These are phyloP conservation scores for Drosophila helvetica DNA, from an alignment of 2,888 invertebrate species.

Conservation along the genomic window DNA sequence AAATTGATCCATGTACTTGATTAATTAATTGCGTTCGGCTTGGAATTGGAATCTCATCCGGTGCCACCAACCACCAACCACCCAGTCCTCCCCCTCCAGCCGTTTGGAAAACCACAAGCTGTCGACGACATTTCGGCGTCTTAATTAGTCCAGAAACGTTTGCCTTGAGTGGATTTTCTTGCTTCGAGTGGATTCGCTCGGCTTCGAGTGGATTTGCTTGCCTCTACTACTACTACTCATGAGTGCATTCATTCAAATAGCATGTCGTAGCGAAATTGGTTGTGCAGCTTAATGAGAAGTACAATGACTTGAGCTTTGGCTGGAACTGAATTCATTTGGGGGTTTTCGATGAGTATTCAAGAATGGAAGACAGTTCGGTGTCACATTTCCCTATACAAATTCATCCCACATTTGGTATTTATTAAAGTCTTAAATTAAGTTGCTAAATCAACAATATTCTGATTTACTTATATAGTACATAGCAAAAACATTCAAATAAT, in stretches of 20 bases:
- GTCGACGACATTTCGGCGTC: conserved; percentile 34
- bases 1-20: conserved; percentile 75
- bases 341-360: not conserved
- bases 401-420: not conserved
- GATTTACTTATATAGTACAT: not conserved
- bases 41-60: conserved; percentile 3
- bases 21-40: conserved; percentile 74
- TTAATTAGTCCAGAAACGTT: conserved; percentile 38
- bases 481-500: too few species aligned
- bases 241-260: not conserved
- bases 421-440: not conserved
- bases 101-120: conserved; percentile 28
- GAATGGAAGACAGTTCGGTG: not conserved
- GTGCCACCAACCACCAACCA: not conserved
- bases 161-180: conserved; percentile 14
- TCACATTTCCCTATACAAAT: not conserved
- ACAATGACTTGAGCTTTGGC: not conserved
- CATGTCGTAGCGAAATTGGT: not conserved
- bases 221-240: not conserved
- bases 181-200: conserved; percentile 11
- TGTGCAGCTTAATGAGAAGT: not conserved
- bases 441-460: too few species aligned
- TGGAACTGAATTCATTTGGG: not conserved
- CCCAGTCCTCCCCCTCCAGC: not conserved
- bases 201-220: too few species aligned